Percentiles rank a stretch among this genome's conserved stretches.
phyloP scores from a whole-genome alignment of 2,888 invertebrate genomes.

The Stenolophus ochropezus region DNA sequence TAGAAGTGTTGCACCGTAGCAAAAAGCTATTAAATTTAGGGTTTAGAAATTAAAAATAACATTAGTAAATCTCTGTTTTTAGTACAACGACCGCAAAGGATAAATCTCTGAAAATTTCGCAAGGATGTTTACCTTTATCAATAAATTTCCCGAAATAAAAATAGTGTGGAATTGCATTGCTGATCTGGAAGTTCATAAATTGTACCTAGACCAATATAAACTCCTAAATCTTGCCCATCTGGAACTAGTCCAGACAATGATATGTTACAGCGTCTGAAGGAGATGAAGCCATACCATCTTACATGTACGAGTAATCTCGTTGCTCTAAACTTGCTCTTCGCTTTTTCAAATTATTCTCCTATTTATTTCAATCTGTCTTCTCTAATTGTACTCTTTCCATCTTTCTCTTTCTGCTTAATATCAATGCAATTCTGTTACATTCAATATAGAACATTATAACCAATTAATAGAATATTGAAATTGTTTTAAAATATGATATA shows the following conservation, averaged over 20 bases:
- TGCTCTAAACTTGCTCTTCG: not conserved
- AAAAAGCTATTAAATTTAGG: too few species aligned
- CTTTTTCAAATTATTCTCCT: not conserved
- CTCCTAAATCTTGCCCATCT: conserved; percentile 16
- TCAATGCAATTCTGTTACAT: too few species aligned
- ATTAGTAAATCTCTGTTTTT: too few species aligned
- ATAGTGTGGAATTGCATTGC: conserved; percentile 3
- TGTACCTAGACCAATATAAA: not conserved
- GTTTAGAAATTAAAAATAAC: too few species aligned
- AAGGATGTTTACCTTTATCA: not conserved
- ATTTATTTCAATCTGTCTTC: not conserved
- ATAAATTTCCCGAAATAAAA: conserved; percentile 5
- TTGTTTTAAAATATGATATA: too few species aligned
- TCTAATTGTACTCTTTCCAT: not conserved
- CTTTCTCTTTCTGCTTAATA: not conserved
- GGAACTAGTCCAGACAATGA: conserved; percentile 47
- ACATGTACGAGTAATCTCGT: not conserved
- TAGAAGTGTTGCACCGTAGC: too few species aligned
- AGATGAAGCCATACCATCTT: conserved; percentile 34
- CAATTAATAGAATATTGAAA: too few species aligned
- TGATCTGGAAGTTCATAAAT: conserved; percentile 35
- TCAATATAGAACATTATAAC: too few species aligned
- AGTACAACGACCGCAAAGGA: too few species aligned
- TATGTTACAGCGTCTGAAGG: conserved; percentile 37
- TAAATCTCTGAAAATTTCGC: not conserved